Base-by-base conservation (phyloP, 2,888 invertebrate species). In the Dendrolimus houi region DNA sequence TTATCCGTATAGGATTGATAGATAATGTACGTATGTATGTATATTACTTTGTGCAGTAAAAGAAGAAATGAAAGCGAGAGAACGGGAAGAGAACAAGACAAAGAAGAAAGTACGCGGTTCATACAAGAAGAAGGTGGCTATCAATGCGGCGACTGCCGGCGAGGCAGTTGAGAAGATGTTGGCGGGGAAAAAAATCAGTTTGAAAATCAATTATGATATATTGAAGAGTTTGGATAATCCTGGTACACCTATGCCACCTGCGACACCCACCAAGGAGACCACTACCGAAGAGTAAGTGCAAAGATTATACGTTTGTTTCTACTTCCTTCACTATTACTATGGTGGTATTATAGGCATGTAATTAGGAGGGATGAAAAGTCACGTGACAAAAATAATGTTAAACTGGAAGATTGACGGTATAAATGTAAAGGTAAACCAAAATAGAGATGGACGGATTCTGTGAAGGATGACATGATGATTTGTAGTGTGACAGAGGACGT, bases 151-250 rank as follows among this genome's bases (percentile, higher is more conserved):
- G 0, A 94, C 94, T 0, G 93, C 93, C 58, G 96, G 96, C 3
- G 98, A 99, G 85, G 99, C 99, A 0, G 97, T 99, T 54, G 97
- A 97, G 78, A 98, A 98, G 86, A 98, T 99, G 94, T 88, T 99
- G 17, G 96, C 88, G 66, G 99, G 99, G 79, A 98, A 98, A 85
- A 96, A 96, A 77, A 95, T 99, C 64, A 99, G 99, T 3, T 94
- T 94, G 7, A 99, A 99, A 92, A 98, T 99, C 58, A 99, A 99
- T 85, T 99, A 99, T 75, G 99, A 99, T 68, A 98, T 99, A 52
- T 86, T 99, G 60, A 96, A 96, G 81, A 96, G 95, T 68, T 87
- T 98, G 58, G 95, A 93, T 65, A 81, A 81, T 42, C 80, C 83
- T 0, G 85, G 80, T 0, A 82, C 81, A 0, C 72, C 76, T 0